These are phyloP conservation scores for Meganola albula DNA, from an alignment of 2,888 invertebrate species.

Conservation along the genomic window DNA sequence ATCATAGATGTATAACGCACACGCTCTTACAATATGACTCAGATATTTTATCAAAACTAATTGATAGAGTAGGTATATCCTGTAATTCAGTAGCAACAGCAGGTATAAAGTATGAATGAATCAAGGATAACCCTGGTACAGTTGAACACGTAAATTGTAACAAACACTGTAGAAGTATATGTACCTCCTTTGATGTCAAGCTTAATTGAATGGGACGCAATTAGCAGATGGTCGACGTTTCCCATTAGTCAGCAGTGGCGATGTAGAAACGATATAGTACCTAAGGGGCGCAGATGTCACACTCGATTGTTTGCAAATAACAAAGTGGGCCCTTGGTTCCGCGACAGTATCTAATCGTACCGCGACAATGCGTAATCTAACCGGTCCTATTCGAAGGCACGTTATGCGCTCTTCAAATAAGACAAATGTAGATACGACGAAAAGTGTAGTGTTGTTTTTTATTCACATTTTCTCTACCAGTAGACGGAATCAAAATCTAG, in stretches of 20 bases:
- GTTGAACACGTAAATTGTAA: not conserved
- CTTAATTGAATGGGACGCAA: slow-evolving; percentile 48
- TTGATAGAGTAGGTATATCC: too few relatives aligned
- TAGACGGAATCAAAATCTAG: too few relatives aligned
- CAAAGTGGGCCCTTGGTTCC: slow-evolving; percentile 59
- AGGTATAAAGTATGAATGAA: too few relatives aligned
- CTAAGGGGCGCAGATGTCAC: slow-evolving; percentile 63
- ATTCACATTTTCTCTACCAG: too few relatives aligned
- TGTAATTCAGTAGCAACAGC: too few relatives aligned
- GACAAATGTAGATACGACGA: slow-evolving; percentile 34
- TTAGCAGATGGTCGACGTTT: slow-evolving; percentile 54
- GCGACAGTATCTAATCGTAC: slow-evolving; percentile 75
- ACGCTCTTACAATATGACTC: too few relatives aligned
- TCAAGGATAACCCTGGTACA: too few relatives aligned
- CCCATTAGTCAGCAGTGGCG: slow-evolving; percentile 38
- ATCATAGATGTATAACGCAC: too few relatives aligned
- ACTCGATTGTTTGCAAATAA: slow-evolving; percentile 70
- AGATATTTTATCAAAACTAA: too few relatives aligned
- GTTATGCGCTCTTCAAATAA: slow-evolving; percentile 42
- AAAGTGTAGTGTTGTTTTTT: too few relatives aligned
- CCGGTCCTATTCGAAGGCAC: slow-evolving; percentile 67
- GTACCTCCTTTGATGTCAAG: slow-evolving; percentile 19
- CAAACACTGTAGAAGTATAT: slow-evolving; percentile 2
- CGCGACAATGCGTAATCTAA: slow-evolving; percentile 75
- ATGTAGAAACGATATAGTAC: slow-evolving; percentile 27